Evolutionary conservation across 2,113 vertebrate species (phyloP).

Genomic region (Capreolus pygargus): DNA sequence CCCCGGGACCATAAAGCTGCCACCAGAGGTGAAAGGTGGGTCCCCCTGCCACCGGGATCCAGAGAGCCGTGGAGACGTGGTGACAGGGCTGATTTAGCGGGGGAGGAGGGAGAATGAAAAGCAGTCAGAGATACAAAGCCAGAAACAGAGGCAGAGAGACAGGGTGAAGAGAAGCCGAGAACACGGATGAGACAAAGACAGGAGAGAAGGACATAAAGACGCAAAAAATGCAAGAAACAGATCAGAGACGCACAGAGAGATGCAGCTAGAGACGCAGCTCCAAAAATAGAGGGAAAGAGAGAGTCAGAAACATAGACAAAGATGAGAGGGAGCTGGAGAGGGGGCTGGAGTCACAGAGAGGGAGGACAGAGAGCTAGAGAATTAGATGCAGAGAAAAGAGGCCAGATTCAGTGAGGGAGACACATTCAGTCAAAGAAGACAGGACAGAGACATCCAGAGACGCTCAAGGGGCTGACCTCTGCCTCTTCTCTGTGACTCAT

Average conservation of each 20-base stretch:
- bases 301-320: not conserved
- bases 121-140: not conserved
- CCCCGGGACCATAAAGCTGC: not conserved
- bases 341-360: not conserved
- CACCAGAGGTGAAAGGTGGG: constrained; percentile 23
- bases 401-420: not conserved
- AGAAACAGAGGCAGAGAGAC: not conserved
- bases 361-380: not conserved
- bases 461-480: not conserved
- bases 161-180: not conserved
- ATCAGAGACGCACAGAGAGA: not conserved
- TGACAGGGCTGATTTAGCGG: constrained; percentile 13
- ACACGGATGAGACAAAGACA: not conserved
- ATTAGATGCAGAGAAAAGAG: not conserved
- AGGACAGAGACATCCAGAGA: not conserved
- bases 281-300: not conserved
- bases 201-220: not conserved
- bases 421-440: not conserved
- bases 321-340: not conserved
- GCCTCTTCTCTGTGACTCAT: not conserved
- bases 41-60: not conserved
- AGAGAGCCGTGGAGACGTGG: not conserved
- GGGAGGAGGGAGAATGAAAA: not conserved
- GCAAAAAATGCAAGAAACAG: not conserved
- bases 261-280: not conserved